Base-by-base conservation (phyloP, 2,797 vertebrate species). In the Avahi laniger region DNA sequence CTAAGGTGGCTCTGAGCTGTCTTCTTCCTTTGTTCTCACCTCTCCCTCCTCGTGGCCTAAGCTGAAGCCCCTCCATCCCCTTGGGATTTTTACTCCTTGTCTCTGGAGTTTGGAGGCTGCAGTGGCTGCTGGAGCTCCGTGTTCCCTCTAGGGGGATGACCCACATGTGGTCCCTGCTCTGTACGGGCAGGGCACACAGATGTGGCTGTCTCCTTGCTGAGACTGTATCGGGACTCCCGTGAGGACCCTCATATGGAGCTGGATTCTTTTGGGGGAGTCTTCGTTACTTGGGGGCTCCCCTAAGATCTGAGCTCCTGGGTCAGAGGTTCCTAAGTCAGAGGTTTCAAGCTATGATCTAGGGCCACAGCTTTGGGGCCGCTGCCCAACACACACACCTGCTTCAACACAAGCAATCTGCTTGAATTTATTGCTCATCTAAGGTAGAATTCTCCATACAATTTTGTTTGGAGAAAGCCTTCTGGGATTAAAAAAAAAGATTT, bases 381-480 rank as follows among this genome's bases (percentile, higher is more conserved):
- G 67, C 35, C 38, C 33, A 26, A 18, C 57, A 72, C 26, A 59
- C 10, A 54, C 3, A 1, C 14, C 48, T 22, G 10, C 38, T 38
- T 61, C 28, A 28, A 12, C 76, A 38, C 1, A 4, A 61, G 61
- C 48, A 38, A 8, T 70, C 33, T 57, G 24, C 54, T 81, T 69
- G 48, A 41, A 41, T 63, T 41, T 14, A 46, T 24, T 75, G 6
- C 7, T n/a, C 82, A 30, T 72, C 33, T 54, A 30, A 41, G 10
- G 76, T 63, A 78, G 78, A 59, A 26, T 41, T 30, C 24, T 59
- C 30, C 8, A 9, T 46, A 41, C 41, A 35, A n/a, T 73, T 75
- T 57, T 54, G 11, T 78, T 76, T 52, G 65, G 85, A 88, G 54
- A 80, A 90, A 82, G 61, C 61, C n/a, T 41, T 76, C 91, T 35